Percentiles rank a stretch among this genome's conserved stretches.
Conservation (phyloP, 2,888 invertebrate species). For the Lepidocyrtoides sp. region DNA sequence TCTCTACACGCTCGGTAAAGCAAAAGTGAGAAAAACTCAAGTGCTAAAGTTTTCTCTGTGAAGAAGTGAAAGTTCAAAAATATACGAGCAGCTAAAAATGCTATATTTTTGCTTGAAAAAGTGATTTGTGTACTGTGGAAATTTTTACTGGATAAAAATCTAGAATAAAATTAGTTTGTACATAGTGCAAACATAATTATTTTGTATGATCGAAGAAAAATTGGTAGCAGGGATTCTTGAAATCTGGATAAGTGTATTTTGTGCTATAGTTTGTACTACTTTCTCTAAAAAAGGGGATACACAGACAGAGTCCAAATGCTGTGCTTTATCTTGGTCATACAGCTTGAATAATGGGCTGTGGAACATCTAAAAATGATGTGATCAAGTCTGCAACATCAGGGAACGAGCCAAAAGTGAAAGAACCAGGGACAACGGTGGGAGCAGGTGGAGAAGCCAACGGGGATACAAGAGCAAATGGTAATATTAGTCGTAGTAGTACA, state of each 20-base stretch:
- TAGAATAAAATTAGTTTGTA: not conserved
- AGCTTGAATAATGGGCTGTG: constrained; percentile 83
- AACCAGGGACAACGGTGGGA: constrained; percentile 32
- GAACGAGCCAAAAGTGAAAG: constrained; percentile 68
- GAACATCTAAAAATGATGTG: constrained; percentile 84
- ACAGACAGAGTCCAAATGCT: constrained; percentile 48
- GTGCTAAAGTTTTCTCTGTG: not conserved
- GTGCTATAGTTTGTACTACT: constrained; percentile 13
- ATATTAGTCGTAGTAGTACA: constrained; percentile 30
- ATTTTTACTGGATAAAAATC: not conserved
- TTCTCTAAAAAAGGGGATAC: not conserved
- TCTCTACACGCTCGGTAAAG: not conserved
- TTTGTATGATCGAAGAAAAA: not conserved
- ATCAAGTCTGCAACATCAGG: constrained; percentile 81
- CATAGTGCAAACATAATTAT: not conserved
- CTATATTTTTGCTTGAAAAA: no score
- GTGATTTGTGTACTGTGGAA: not conserved
- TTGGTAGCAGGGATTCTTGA: not conserved
- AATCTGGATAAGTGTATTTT: not conserved
- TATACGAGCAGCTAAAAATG: no score
- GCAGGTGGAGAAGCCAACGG: constrained; percentile 57
- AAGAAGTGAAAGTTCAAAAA: constrained; percentile 6
- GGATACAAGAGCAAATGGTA: constrained; percentile 57
- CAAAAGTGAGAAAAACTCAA: not conserved
- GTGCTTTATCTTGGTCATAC: constrained; percentile 40